These are phyloP conservation scores for Marmota monax DNA, from an alignment of 2,113 vertebrate species.

Conservation along the genomic window DNA sequence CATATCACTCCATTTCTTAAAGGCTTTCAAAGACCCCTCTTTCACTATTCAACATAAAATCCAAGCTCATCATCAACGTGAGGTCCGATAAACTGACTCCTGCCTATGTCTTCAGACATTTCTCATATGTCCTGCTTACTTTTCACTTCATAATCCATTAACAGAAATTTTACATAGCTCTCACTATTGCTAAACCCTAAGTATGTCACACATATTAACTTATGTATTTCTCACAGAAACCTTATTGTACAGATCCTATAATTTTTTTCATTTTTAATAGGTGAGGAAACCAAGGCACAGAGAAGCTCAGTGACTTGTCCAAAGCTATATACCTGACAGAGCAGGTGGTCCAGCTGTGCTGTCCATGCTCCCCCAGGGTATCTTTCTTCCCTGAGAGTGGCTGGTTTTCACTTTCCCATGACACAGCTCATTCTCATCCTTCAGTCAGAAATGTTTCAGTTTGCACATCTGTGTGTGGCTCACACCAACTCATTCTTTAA, in stretches of 20 bases:
- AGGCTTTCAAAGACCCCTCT: background rate
- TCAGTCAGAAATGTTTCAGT: background rate
- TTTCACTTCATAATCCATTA: background rate
- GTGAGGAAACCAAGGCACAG: background rate
- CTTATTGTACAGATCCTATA: background rate
- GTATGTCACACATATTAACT: background rate
- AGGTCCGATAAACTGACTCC: background rate
- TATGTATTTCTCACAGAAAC: background rate
- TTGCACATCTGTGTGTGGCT: background rate
- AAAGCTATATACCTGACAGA: background rate
- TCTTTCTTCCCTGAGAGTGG: background rate
- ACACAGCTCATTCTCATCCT: background rate
- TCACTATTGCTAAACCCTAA: background rate
- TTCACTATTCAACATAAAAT: background rate
- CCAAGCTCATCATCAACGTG: background rate
- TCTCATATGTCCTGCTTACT: background rate
- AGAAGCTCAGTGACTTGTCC: background rate
- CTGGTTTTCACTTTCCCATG: background rate
- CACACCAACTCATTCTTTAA: background rate
- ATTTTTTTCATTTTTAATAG: background rate
- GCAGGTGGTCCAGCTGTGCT: no score
- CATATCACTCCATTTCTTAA: background rate
- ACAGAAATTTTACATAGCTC: background rate
- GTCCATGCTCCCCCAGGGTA: background rate
- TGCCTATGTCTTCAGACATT: background rate